A percentile compares a stretch with the other conserved stretches of the same genome.
Evolutionary conservation across 2,888 invertebrate species (phyloP).

Genomic region (Habrosyne pyritoides): DNA sequence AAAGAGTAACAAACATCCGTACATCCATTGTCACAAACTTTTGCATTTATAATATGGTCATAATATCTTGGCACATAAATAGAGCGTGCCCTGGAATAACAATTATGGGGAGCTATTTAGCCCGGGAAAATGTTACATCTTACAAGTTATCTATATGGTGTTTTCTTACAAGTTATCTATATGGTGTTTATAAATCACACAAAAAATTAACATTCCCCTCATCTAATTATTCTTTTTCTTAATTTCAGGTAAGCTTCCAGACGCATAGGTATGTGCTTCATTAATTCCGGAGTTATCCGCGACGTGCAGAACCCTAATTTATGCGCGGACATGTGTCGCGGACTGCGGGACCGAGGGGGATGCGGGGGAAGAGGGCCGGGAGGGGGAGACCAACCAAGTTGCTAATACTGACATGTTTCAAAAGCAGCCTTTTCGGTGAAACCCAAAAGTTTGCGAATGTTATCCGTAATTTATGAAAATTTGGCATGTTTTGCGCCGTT

Average conservation of each 20-base stretch:
- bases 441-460: background rate
- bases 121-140: too few relatives aligned
- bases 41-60: too few relatives aligned
- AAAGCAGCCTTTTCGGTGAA: background rate
- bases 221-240: conserved; percentile 29
- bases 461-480: background rate
- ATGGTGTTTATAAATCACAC: background rate
- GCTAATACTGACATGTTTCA: background rate
- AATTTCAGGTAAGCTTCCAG: conserved; percentile 56
- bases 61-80: too few relatives aligned
- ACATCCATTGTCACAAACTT: too few relatives aligned
- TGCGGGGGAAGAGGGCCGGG: background rate
- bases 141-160: too few relatives aligned
- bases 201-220: conserved; percentile 11
- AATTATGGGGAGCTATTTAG: too few relatives aligned
- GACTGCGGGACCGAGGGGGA: conserved; percentile 13
- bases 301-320: conserved; percentile 36
- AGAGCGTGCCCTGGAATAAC: too few relatives aligned
- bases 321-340: conserved; percentile 53
- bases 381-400: background rate
- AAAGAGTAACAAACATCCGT: too few relatives aligned
- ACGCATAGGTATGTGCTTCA: conserved; percentile 12
- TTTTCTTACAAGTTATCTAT: too few relatives aligned
- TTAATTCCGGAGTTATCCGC: conserved; percentile 40
- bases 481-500: background rate